Evolutionary conservation across 2,888 invertebrate genomes (phyloP).

Genomic region (Aricia artaxerxes): DNA sequence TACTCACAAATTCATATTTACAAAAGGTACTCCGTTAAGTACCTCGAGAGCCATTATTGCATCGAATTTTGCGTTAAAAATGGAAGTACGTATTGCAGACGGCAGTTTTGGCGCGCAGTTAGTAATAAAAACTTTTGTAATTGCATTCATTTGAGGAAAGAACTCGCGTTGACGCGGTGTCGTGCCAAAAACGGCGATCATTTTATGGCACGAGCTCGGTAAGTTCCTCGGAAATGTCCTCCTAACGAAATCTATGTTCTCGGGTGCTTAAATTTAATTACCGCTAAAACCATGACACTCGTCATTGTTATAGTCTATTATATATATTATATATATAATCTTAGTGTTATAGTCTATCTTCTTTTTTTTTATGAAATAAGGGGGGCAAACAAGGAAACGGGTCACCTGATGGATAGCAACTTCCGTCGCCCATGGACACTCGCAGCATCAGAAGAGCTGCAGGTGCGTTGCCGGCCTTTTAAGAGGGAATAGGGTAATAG

Average conservation of each 20-base stretch:
- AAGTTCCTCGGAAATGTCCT: conserved; percentile 40
- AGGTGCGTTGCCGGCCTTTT: too few species aligned
- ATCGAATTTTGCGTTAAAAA: conserved; percentile 45
- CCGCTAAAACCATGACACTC: background rate
- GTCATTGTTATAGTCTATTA: too few species aligned
- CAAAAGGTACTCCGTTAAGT: conserved; percentile 44
- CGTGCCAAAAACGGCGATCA: conserved; percentile 76
- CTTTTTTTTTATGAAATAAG: too few species aligned
- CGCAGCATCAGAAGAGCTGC: too few species aligned
- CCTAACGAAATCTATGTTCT: conserved; percentile 10
- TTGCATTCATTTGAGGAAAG: conserved; percentile 75
- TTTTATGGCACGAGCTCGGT: conserved; percentile 61
- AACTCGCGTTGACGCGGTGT: conserved; percentile 71
- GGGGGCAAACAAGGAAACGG: too few species aligned
- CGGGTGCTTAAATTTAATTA: background rate
- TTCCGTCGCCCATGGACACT: too few species aligned
- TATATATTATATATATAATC: too few species aligned
- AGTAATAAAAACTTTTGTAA: conserved; percentile 79
- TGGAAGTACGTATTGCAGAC: conserved; percentile 52
- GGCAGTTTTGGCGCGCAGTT: conserved; percentile 71
- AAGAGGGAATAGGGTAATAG: too few species aligned
- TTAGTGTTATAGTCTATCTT: background rate
- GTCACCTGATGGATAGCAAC: too few species aligned
- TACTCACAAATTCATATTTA: conserved; percentile 46
- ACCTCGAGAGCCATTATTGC: conserved; percentile 38